Evolutionary conservation across 2,888 invertebrate species (phyloP).

Genomic region (Sericinus montela): DNA sequence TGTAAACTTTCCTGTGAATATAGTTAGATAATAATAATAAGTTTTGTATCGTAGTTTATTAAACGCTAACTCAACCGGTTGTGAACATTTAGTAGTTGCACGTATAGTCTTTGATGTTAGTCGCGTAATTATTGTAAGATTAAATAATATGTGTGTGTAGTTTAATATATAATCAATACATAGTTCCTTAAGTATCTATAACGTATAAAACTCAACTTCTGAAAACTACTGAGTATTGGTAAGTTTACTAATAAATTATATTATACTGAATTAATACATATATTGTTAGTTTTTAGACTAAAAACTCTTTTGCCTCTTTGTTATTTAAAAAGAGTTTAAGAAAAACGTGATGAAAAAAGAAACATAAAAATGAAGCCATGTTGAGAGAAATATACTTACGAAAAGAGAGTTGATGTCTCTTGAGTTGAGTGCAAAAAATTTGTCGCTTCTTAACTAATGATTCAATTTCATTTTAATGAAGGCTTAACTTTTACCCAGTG

Average conservation of each 20-base stretch:
- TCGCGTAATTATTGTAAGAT: slow-evolving; percentile 16
- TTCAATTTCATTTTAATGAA: too few species aligned
- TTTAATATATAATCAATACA: background rate
- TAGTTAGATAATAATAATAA: slow-evolving; percentile 11
- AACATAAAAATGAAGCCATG: too few species aligned
- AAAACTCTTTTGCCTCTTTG: too few species aligned
- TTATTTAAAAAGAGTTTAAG: too few species aligned
- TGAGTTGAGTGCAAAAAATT: too few species aligned
- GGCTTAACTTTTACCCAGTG: too few species aligned
- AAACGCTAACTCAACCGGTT: slow-evolving; percentile 50
- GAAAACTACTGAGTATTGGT: background rate
- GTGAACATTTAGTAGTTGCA: slow-evolving; percentile 37
- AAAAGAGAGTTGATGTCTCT: too few species aligned
- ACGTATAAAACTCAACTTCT: background rate
- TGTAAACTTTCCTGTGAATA: slow-evolving; percentile 8
- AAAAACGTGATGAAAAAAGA: too few species aligned
- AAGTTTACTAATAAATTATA: background rate
- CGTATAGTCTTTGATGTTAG: slow-evolving; percentile 19
- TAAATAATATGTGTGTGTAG: slow-evolving; percentile 11
- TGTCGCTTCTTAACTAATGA: too few species aligned
- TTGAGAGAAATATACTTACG: too few species aligned
- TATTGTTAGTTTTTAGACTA: too few species aligned
- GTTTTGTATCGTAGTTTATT: slow-evolving; percentile 26
- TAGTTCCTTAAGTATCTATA: background rate
- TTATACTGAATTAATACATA: too few species aligned